These are phyloP conservation scores for Microplitis deprimator DNA, from an alignment of 2,888 invertebrate species.

Conservation along the genomic window DNA sequence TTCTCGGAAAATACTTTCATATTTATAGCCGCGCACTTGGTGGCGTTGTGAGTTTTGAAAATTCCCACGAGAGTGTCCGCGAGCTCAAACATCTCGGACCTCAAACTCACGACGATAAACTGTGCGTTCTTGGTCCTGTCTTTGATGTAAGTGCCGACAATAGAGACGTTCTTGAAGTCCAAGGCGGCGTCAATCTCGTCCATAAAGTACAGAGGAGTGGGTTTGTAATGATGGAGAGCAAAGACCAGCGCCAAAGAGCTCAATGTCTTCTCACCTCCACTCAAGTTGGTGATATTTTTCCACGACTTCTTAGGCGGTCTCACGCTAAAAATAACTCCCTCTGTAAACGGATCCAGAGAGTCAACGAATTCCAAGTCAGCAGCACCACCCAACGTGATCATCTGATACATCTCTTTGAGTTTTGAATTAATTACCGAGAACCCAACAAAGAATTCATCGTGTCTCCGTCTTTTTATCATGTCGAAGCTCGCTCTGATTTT, in stretches of 20 bases:
- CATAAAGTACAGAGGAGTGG: slow-evolving; percentile 98
- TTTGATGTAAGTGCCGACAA: slow-evolving; percentile 97
- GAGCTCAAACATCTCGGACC: slow-evolving; percentile 98
- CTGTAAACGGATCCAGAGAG: slow-evolving; percentile 95
- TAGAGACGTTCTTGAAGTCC: slow-evolving; percentile 98
- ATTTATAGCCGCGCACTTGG: slow-evolving; percentile 82
- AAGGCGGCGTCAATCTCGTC: slow-evolving; percentile 99
- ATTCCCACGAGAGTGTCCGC: slow-evolving; percentile 94
- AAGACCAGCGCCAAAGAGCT: slow-evolving; percentile 97
- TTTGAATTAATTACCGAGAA: slow-evolving; percentile 92
- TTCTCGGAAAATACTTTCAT: slow-evolving; percentile 29
- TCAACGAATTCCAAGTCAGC: slow-evolving; percentile 97
- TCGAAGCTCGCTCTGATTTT: slow-evolving; percentile 81
- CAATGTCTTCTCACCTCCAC: slow-evolving; percentile 98
- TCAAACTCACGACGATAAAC: slow-evolving; percentile 96
- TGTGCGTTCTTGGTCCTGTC: slow-evolving; percentile 97
- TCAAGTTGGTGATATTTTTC: slow-evolving; percentile 97
- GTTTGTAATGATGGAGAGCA: slow-evolving; percentile 97
- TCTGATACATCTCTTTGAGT: slow-evolving; percentile 97
- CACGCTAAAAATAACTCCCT: slow-evolving; percentile 96
- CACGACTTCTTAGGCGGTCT: slow-evolving; percentile 98
- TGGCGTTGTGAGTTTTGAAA: slow-evolving; percentile 93
- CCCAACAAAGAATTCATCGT: slow-evolving; percentile 74
- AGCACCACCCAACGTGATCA: slow-evolving; percentile 97
- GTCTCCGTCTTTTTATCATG: slow-evolving; percentile 73